These are phyloP conservation scores for Sarcophaga peregrina DNA, from an alignment of 1,140 invertebrate genomes.

Conservation along the genomic window DNA sequence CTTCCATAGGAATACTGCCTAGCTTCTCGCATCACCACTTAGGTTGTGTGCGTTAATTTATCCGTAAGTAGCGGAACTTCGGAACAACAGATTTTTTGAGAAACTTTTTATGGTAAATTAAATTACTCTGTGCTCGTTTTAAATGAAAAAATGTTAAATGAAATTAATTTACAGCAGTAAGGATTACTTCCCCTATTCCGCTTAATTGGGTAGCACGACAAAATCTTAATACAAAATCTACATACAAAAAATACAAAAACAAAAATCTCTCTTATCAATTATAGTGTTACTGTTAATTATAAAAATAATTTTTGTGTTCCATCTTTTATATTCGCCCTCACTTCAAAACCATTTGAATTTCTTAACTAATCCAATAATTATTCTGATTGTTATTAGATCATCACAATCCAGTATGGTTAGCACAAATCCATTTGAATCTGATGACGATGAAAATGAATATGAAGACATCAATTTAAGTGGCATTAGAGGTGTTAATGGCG, in stretches of 20 bases:
- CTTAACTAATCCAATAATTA: neutral
- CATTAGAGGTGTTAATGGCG: slow-evolving; percentile 14
- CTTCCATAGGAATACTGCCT: no score
- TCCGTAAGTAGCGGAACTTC: no score
- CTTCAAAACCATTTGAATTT: no score
- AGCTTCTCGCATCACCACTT: no score
- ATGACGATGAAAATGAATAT: slow-evolving; percentile 53
- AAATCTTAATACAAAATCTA: slow-evolving; percentile 3
- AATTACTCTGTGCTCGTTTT: no score
- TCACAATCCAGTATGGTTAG: slow-evolving; percentile 69
- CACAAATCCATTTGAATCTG: slow-evolving; percentile 70
- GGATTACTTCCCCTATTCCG: neutral
- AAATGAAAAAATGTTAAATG: no score
- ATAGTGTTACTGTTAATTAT: slow-evolving; percentile 40
- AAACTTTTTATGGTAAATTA: no score
- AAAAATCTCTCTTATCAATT: slow-evolving; percentile 33
- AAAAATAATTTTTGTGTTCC: slow-evolving; percentile 16
- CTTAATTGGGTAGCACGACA: neutral
- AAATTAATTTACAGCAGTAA: neutral
- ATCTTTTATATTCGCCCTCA: neutral
- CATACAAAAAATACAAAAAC: slow-evolving; percentile 24
- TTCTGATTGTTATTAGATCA: slow-evolving; percentile 53
- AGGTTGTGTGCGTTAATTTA: no score
- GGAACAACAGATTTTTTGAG: no score
- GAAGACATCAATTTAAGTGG: slow-evolving; percentile 39